Conservation (phyloP, 2,113 vertebrate species). For the Lepisosteus oculatus region DNA sequence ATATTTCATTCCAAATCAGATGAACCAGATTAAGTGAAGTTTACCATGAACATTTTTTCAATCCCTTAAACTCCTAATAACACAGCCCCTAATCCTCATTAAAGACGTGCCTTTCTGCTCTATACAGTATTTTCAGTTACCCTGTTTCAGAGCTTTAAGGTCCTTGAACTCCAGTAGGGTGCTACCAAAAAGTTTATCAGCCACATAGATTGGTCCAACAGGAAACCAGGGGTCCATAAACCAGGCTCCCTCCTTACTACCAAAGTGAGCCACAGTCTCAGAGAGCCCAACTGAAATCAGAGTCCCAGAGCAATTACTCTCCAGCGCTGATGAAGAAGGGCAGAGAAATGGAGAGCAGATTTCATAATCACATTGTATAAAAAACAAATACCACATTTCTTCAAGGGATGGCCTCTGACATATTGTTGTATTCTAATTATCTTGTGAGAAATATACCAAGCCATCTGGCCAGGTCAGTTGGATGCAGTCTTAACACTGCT, state of each 20-base stretch:
- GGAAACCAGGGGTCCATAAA: slow-evolving; percentile 3
- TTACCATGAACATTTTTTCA: too few species aligned
- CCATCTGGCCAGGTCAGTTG: too few species aligned
- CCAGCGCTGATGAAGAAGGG: neutral
- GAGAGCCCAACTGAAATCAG: neutral
- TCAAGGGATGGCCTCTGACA: too few species aligned
- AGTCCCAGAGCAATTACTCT: slow-evolving; percentile 9
- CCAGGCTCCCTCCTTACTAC: slow-evolving; percentile 9
- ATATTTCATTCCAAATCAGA: too few species aligned
- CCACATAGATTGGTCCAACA: slow-evolving; percentile 7
- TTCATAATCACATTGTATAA: too few species aligned
- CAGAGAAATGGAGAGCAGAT: neutral
- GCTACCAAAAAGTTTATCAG: slow-evolving; percentile 11
- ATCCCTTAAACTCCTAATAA: too few species aligned
- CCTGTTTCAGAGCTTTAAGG: slow-evolving; percentile 7
- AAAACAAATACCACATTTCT: too few species aligned
- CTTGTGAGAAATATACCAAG: too few species aligned
- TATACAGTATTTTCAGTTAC: neutral
- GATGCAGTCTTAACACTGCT: too few species aligned
- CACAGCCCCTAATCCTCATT: too few species aligned
- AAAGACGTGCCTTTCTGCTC: neutral
- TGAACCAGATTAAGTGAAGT: too few species aligned
- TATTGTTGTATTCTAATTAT: too few species aligned
- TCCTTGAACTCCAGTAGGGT: slow-evolving; percentile 14
- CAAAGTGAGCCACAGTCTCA: neutral